phyloP scores from a whole-genome alignment of 2,113 vertebrate species.

The Taxidea taxus region DNA sequence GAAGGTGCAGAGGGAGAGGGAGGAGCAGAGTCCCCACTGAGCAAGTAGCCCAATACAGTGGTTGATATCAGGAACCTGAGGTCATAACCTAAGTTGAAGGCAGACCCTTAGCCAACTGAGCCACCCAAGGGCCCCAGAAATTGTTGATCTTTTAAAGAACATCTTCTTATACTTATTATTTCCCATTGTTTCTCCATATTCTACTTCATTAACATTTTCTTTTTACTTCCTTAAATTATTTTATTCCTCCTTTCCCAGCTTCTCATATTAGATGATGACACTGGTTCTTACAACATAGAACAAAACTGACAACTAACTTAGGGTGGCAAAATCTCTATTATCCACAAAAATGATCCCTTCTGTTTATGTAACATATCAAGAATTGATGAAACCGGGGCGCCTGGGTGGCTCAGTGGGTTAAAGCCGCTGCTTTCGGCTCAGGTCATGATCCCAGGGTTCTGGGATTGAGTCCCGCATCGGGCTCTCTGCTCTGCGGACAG shows the following conservation, averaged over 20 bases:
- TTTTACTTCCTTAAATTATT: background rate
- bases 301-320: background rate
- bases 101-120: background rate
- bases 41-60: background rate
- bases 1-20: background rate
- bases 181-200: background rate
- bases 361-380: slow-evolving; percentile 12
- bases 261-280: background rate
- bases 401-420: too few relatives aligned
- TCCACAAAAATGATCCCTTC: background rate
- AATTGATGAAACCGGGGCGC: background rate
- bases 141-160: background rate
- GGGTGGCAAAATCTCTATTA: background rate
- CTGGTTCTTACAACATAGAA: background rate
- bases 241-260: background rate
- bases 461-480: too few relatives aligned
- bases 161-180: background rate
- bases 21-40: background rate
- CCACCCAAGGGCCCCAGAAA: background rate
- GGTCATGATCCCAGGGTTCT: too few relatives aligned
- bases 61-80: background rate
- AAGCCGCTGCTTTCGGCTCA: too few relatives aligned
- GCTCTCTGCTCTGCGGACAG: too few relatives aligned
- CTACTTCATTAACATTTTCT: background rate
- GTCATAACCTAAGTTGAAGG: background rate